A percentile compares a stretch with the other conserved stretches of the same genome.
Conservation (phyloP, 2,797 vertebrate species). For the Pteronotus mesoamericanus region DNA sequence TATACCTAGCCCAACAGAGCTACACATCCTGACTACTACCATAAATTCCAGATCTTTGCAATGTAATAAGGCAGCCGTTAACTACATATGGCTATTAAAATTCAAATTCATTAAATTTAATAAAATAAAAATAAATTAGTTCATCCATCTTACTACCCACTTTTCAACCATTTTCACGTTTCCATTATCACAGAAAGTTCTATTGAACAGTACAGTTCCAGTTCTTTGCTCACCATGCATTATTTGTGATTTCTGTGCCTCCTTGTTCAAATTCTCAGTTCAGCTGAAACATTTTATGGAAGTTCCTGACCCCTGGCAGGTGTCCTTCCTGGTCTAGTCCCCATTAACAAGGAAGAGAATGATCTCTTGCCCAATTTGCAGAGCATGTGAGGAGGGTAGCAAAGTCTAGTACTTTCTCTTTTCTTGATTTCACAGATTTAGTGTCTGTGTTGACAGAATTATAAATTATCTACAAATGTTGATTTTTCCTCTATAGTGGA, state of each 20-base stretch:
- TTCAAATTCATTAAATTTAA: not conserved
- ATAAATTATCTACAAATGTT: not conserved
- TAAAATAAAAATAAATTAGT: not conserved
- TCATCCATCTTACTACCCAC: not conserved
- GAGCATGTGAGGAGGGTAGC: fast-evolving
- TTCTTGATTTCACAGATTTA: not conserved
- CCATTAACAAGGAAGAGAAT: not conserved
- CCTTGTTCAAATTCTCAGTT: not conserved
- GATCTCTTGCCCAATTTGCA: not conserved
- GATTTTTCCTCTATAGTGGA: not conserved
- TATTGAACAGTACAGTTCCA: not conserved
- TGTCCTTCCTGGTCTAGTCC: too few species aligned
- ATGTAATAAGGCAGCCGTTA: not conserved
- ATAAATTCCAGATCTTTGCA: not conserved
- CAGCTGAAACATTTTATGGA: not conserved
- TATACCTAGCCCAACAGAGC: not conserved
- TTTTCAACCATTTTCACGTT: not conserved
- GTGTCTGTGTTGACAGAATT: not conserved
- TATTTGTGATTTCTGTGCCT: not conserved
- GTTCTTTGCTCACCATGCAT: not conserved
- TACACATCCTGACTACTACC: not conserved
- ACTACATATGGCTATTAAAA: not conserved
- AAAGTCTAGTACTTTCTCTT: not conserved
- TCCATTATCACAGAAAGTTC: not conserved
- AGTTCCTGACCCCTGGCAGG: not conserved